Percentiles rank a stretch among this genome's conserved stretches.
These are phyloP conservation scores for Brenthis ino DNA, from an alignment of 2,888 invertebrate species.

Conservation along the genomic window DNA sequence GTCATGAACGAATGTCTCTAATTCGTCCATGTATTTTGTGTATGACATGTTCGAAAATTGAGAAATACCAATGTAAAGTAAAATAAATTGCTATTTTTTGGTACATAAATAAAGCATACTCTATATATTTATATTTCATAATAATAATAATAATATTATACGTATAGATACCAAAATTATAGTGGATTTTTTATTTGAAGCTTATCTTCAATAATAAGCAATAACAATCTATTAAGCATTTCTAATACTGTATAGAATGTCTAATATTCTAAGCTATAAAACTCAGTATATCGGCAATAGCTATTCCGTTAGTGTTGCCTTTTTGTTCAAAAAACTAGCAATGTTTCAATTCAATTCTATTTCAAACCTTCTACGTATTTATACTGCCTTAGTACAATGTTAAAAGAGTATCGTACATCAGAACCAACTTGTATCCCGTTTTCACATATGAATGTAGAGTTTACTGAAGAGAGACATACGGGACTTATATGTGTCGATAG, in stretches of 20 bases:
- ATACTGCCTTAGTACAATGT: slow-evolving; percentile 46
- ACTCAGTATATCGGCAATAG: slow-evolving; percentile 31
- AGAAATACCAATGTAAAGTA: too few species aligned
- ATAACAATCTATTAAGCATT: background rate
- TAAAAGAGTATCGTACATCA: slow-evolving; percentile 38
- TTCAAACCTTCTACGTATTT: slow-evolving; percentile 32
- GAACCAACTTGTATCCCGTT: slow-evolving; percentile 39
- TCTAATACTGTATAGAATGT: slow-evolving; percentile 1
- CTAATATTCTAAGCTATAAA: background rate
- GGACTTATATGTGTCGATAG: slow-evolving; percentile 30
- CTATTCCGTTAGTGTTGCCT: slow-evolving; percentile 31
- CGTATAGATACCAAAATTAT: too few species aligned
- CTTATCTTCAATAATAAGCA: background rate
- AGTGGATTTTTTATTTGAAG: background rate
- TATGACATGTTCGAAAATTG: too few species aligned
- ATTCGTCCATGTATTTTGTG: too few species aligned
- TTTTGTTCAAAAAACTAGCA: slow-evolving; percentile 32
- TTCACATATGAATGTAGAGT: slow-evolving; percentile 32
- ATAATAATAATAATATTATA: too few species aligned
- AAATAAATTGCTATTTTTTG: too few species aligned
- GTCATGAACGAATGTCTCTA: too few species aligned
- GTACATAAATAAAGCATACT: too few species aligned
- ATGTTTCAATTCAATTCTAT: slow-evolving; percentile 7
- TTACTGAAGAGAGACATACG: slow-evolving; percentile 40
- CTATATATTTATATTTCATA: too few species aligned